Conservation (phyloP, 2,113 vertebrate species). For the Camelus bactrianus region DNA sequence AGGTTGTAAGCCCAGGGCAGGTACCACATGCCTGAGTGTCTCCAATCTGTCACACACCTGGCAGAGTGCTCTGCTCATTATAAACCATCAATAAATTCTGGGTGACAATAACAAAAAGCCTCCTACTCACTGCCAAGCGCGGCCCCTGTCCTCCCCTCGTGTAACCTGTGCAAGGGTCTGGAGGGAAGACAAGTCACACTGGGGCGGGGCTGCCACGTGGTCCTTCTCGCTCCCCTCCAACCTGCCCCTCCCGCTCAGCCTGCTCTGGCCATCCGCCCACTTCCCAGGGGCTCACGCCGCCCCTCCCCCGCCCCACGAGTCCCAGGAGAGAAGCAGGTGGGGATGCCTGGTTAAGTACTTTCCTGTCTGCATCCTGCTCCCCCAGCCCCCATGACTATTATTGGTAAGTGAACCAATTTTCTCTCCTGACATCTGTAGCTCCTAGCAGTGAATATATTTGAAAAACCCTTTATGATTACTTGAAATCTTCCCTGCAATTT, state of each 20-base stretch:
- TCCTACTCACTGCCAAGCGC: background rate
- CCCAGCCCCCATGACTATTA: conserved; percentile 75
- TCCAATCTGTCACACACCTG: background rate
- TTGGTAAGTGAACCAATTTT: conserved; percentile 85
- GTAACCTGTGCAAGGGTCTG: background rate
- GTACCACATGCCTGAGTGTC: background rate
- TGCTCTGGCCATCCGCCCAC: background rate
- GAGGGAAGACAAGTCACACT: background rate
- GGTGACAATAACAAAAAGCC: background rate
- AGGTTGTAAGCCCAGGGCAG: background rate
- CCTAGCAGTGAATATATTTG: conserved; percentile 83
- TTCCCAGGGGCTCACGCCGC: background rate
- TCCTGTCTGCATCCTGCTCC: conserved; percentile 51
- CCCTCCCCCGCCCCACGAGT: background rate
- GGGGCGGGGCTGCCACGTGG: background rate
- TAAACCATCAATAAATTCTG: background rate
- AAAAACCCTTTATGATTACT: conserved; percentile 83
- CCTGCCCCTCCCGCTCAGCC: background rate
- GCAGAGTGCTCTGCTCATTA: background rate
- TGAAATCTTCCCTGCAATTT: conserved; percentile 84
- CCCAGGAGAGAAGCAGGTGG: background rate
- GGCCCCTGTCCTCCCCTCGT: background rate
- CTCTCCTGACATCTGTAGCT: conserved; percentile 81
- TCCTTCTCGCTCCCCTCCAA: background rate
- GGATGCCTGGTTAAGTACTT: conserved; percentile 71